Percentiles rank a stretch among this genome's conserved stretches.
These are phyloP conservation scores for Amphipyra tragopoginis DNA, from an alignment of 2,888 invertebrate species.

Conservation along the genomic window DNA sequence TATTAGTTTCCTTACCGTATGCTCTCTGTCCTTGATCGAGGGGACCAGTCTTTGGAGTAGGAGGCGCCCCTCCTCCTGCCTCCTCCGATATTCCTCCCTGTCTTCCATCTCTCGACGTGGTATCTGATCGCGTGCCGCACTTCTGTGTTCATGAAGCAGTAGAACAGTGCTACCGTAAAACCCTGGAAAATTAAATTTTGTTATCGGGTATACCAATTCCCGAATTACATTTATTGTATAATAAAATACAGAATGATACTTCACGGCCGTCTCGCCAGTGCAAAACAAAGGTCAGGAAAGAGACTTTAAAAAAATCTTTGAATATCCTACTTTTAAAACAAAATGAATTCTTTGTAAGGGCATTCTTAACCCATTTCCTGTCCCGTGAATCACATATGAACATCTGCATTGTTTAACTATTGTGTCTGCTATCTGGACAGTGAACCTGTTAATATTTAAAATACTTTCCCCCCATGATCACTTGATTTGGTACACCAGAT, in stretches of 20 bases:
- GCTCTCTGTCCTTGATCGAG: conserved; percentile 94
- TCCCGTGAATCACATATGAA: too few relatives aligned
- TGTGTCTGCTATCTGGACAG: too few relatives aligned
- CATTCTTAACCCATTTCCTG: too few relatives aligned
- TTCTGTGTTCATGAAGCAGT: conserved; percentile 98
- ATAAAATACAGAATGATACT: too few relatives aligned
- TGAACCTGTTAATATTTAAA: too few relatives aligned
- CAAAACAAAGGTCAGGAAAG: too few relatives aligned
- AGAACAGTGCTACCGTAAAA: conserved; percentile 96
- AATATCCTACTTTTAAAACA: too few relatives aligned
- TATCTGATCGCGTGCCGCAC: conserved; percentile 96
- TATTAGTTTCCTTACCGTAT: conserved; percentile 91
- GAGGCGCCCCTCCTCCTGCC: conserved; percentile 92
- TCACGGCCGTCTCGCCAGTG: too few relatives aligned
- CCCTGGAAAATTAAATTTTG: conserved; percentile 90
- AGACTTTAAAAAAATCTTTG: too few relatives aligned
- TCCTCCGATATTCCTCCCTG: conserved; percentile 91
- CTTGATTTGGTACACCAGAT: too few relatives aligned
- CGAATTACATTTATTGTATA: conserved; percentile 1
- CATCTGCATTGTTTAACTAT: too few relatives aligned
- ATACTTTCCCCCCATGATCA: too few relatives aligned
- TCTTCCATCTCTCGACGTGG: conserved; percentile 95
- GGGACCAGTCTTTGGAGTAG: conserved; percentile 95
- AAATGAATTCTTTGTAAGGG: background rate
- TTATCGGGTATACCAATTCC: background rate